Conservation (phyloP, 2,888 invertebrate species). For the Altica lythri region DNA sequence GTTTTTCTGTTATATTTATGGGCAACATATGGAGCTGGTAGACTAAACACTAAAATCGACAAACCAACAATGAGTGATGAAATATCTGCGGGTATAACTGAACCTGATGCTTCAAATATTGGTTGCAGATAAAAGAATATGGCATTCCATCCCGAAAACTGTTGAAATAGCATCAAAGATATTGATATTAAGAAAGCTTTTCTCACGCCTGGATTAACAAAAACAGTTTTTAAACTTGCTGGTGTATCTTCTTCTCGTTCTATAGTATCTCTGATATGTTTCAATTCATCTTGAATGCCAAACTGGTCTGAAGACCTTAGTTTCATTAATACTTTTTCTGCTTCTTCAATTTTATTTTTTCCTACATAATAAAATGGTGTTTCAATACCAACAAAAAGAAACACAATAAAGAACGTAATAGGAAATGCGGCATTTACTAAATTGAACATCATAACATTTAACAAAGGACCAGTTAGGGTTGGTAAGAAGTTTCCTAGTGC, state of each 20-base stretch:
- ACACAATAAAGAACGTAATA: conserved; percentile 58
- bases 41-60: conserved; percentile 75
- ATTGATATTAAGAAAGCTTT: conserved; percentile 75
- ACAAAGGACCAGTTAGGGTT: conserved; percentile 72
- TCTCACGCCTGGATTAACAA: conserved; percentile 68
- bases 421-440: conserved; percentile 57
- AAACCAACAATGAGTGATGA: conserved; percentile 76
- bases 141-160: conserved; percentile 66
- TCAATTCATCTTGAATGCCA: conserved; percentile 58
- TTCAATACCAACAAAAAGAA: conserved; percentile 76
- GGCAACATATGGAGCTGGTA: conserved; percentile 72
- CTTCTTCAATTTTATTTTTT: conserved; percentile 64
- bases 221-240: conserved; percentile 61
- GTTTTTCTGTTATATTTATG: conserved; percentile 75
- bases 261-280: conserved; percentile 54
- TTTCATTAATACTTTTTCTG: conserved; percentile 60
- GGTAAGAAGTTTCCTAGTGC: conserved; percentile 69
- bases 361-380: conserved; percentile 72
- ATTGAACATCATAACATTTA: conserved; percentile 67
- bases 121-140: conserved; percentile 58
- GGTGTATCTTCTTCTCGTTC: conserved; percentile 57
- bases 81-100: conserved; percentile 63
- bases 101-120: conserved; percentile 71
- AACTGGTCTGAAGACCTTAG: conserved; percentile 62
- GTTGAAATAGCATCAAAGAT: conserved; percentile 77